Evolutionary conservation across 2,888 invertebrate species (phyloP).

Genomic region (Congeria kusceri): DNA sequence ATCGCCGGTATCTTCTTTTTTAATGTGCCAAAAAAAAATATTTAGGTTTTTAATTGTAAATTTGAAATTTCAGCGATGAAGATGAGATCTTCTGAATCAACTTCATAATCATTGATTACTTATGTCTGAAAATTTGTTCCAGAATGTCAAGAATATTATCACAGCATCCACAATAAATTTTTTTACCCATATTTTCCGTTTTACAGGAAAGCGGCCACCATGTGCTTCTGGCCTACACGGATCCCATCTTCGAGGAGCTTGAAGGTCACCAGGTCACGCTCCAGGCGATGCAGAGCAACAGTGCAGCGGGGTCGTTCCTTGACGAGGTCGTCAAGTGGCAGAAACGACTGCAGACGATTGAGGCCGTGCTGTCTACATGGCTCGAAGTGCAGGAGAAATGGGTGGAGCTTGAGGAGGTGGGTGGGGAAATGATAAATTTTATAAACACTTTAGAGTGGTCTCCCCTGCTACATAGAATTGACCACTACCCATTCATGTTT

Average conservation of each 20-base stretch:
- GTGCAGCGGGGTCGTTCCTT: constrained; percentile 84
- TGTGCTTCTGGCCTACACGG: constrained; percentile 80
- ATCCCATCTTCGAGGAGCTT: constrained; percentile 84
- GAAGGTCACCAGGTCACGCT: constrained; percentile 84
- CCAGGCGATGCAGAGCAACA: constrained; percentile 84
- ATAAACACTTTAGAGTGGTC: neutral
- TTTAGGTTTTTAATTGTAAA: too few relatives aligned
- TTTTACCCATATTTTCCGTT: neutral
- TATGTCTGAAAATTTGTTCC: too few relatives aligned
- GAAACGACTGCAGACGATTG: constrained; percentile 84
- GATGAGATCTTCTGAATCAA: too few relatives aligned
- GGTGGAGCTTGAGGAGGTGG: constrained; percentile 84
- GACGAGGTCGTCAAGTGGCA: constrained; percentile 85
- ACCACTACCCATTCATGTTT: neutral
- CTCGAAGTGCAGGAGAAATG: constrained; percentile 84
- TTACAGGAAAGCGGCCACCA: constrained; percentile 79
- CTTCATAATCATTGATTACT: too few relatives aligned
- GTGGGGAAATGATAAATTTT: neutral
- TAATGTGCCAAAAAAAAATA: too few relatives aligned
- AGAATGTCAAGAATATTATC: too few relatives aligned
- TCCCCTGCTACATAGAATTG: neutral
- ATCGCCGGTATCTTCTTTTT: too few relatives aligned
- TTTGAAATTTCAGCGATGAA: too few relatives aligned
- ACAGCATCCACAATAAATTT: too few relatives aligned
- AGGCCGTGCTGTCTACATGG: constrained; percentile 84